Conservation (phyloP, 2,888 invertebrate species). For the Tachystola acroxantha region DNA sequence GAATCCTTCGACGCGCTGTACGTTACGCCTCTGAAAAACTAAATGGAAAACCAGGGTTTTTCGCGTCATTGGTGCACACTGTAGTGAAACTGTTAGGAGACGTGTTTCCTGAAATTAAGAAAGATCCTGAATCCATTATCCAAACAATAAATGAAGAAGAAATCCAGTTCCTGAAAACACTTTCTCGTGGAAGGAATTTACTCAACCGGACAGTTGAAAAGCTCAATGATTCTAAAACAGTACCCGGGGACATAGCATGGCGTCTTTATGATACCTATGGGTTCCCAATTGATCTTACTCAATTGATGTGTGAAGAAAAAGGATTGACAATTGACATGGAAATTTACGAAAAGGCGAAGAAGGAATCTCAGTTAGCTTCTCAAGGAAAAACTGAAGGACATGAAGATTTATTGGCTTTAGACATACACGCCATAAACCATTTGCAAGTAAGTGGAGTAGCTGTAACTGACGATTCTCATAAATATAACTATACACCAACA, state of each 20-base stretch:
- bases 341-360: slow-evolving; percentile 95
- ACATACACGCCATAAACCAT: slow-evolving; percentile 96
- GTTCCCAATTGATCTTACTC: slow-evolving; percentile 98
- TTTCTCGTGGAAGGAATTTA: slow-evolving; percentile 92
- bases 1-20: slow-evolving; percentile 96
- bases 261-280: slow-evolving; percentile 99
- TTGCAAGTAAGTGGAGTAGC: slow-evolving; percentile 87
- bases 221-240: slow-evolving; percentile 81
- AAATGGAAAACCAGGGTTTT: slow-evolving; percentile 96
- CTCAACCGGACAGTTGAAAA: slow-evolving; percentile 94
- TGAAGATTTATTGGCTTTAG: slow-evolving; percentile 91
- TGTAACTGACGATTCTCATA: slow-evolving; percentile 93
- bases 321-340: slow-evolving; percentile 91
- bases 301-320: slow-evolving; percentile 98
- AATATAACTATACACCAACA: slow-evolving; percentile 90
- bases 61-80: slow-evolving; percentile 91
- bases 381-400: slow-evolving; percentile 90
- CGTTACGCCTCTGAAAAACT: slow-evolving; percentile 98
- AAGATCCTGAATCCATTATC: slow-evolving; percentile 94
- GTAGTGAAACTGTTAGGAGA: slow-evolving; percentile 92
- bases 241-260: slow-evolving; percentile 99
- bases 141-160: slow-evolving; percentile 99
- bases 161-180: slow-evolving; percentile 96
- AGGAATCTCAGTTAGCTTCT: slow-evolving; percentile 91
- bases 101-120: slow-evolving; percentile 88